Conservation (phyloP, 2,797 vertebrate species). For the Hylomyscus alleni region DNA sequence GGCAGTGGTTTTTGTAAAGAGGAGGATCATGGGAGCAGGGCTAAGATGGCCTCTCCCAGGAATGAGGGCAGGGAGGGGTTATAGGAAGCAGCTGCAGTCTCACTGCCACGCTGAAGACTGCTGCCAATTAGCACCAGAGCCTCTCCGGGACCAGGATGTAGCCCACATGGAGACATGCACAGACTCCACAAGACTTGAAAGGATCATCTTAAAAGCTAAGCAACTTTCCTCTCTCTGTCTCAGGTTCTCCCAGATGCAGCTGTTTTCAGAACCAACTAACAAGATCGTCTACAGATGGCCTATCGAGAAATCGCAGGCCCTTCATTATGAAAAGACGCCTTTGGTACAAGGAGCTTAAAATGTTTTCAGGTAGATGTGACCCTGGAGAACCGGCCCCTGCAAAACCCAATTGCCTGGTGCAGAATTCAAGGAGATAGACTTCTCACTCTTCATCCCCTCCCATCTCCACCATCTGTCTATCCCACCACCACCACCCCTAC, state of each 20-base stretch:
- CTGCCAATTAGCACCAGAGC: background rate
- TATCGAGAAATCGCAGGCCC: background rate
- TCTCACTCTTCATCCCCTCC: no score
- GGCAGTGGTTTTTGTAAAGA: background rate
- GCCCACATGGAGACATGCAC: background rate
- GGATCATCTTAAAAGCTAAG: slow-evolving; percentile 4
- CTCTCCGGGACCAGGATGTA: fast-evolving
- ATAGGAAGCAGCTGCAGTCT: fast-evolving
- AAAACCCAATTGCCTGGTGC: background rate
- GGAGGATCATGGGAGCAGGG: background rate
- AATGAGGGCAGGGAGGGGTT: background rate
- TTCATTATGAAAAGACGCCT: background rate
- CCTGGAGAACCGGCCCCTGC: background rate
- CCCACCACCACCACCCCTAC: background rate
- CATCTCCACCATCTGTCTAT: background rate
- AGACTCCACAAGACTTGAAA: background rate
- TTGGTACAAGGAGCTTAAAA: background rate
- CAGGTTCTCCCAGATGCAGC: slow-evolving; percentile 24
- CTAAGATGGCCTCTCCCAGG: background rate
- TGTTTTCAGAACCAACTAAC: background rate
- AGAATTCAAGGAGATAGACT: background rate
- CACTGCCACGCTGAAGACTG: fast-evolving
- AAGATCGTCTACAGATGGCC: background rate
- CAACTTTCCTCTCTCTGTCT: background rate
- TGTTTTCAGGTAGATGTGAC: background rate